These are phyloP conservation scores for Tychaedon coryphoeus DNA, from an alignment of 2,113 vertebrate species.

Conservation along the genomic window DNA sequence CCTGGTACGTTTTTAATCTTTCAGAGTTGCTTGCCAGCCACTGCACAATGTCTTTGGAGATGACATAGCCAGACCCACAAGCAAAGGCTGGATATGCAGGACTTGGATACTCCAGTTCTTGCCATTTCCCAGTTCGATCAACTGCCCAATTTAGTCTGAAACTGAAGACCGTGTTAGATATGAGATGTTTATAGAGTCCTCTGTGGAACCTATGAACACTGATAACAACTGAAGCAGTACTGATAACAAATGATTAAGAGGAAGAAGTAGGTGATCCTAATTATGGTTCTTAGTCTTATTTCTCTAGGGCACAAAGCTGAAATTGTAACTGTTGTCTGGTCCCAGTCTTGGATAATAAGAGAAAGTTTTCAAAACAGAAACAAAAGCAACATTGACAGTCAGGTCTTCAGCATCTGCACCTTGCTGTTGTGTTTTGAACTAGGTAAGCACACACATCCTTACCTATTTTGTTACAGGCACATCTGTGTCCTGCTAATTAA, in stretches of 20 bases:
- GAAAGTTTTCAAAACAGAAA: neutral
- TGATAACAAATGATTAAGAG: neutral
- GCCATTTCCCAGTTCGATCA: slow-evolving; percentile 96
- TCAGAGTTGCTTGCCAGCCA: slow-evolving; percentile 91
- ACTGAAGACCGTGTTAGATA: slow-evolving; percentile 69
- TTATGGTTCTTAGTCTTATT: neutral
- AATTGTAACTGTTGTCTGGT: neutral
- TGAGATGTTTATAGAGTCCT: neutral
- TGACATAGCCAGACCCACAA: slow-evolving; percentile 92
- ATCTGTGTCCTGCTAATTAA: neutral
- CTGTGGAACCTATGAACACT: neutral
- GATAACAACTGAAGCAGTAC: neutral
- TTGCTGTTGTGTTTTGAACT: neutral
- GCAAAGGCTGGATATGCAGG: slow-evolving; percentile 95
- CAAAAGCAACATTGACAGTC: neutral
- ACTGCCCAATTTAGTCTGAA: slow-evolving; percentile 98
- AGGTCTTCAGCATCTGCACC: neutral
- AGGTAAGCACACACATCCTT: neutral
- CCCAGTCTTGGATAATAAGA: neutral
- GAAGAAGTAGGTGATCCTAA: neutral
- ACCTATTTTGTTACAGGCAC: neutral
- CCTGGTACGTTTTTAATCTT: slow-evolving; percentile 93
- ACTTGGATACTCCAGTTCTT: slow-evolving; percentile 93
- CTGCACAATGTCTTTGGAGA: slow-evolving; percentile 88
- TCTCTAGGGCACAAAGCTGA: neutral